phyloP scores from a whole-genome alignment of 2,113 vertebrate species.

The Erpornis zantholeuca region DNA sequence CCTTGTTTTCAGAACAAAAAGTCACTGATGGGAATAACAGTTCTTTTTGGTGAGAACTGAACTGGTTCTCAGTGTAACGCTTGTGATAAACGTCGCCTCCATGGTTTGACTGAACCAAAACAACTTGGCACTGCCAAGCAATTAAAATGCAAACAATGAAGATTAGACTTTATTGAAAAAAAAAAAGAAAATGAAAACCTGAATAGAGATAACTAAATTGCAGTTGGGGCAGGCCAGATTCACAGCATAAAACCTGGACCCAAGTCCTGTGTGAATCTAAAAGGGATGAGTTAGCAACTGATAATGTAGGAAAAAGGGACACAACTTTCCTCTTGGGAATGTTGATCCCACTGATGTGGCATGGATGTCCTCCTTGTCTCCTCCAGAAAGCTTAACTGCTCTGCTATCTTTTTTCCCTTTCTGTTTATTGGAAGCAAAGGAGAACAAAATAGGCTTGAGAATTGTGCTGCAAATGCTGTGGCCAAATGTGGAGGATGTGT shows the following conservation, averaged over 20 bases:
- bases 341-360: neutral
- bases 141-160: constrained; percentile 43
- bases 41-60: constrained; percentile 70
- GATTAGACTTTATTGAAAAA: neutral
- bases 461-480: neutral
- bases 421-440: neutral
- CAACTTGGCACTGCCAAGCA: constrained; percentile 61
- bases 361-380: neutral
- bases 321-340: neutral
- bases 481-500: neutral
- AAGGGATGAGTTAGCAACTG: neutral
- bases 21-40: constrained; percentile 59
- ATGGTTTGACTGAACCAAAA: constrained; percentile 71
- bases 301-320: neutral
- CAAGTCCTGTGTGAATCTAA: constrained; percentile 47
- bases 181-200: neutral
- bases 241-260: constrained; percentile 11
- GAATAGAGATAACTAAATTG: constrained; percentile 46
- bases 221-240: constrained; percentile 55
- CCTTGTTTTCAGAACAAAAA: constrained; percentile 75
- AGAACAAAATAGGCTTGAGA: neutral
- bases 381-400: neutral
- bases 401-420: neutral
- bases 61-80: constrained; percentile 9
- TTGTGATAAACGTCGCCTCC: constrained; percentile 71